A percentile compares a stretch with the other conserved stretches of the same genome.
Evolutionary conservation across 37 sponge, comb jelly and placozoan species (phyloP).

Genomic region (Dysidea cf. avara): DNA sequence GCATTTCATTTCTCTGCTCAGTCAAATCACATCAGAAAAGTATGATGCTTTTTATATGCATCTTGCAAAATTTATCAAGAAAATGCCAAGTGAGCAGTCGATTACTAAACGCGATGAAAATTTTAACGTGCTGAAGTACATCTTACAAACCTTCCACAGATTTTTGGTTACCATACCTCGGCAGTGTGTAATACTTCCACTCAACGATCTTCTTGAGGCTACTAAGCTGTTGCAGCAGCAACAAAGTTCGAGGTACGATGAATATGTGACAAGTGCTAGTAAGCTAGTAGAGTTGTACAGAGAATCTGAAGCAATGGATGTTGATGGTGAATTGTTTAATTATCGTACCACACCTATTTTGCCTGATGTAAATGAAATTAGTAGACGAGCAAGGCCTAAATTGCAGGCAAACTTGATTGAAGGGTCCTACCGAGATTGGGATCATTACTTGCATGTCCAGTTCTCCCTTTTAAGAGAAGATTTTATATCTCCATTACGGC

Average conservation of each 20-base stretch:
- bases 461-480: conserved; percentile 93
- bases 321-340: conserved; percentile 22
- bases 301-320: neutral
- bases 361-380: neutral
- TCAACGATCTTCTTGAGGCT: too few species aligned
- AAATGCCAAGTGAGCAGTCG: conserved; percentile 34
- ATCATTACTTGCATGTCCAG: conserved; percentile 78
- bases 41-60: conserved; percentile 18
- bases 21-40: conserved; percentile 3
- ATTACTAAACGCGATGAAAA: too few species aligned
- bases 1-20: conserved; percentile 19
- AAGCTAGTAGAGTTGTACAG: neutral
- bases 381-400: conserved; percentile 1
- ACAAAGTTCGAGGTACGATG: too few species aligned
- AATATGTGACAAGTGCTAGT: neutral
- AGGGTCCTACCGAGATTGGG: conserved; percentile 59
- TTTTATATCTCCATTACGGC: conserved; percentile 76
- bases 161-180: too few species aligned
- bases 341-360: conserved; percentile 8
- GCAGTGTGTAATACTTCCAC: too few species aligned
- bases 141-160: too few species aligned
- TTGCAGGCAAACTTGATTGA: conserved; percentile 45
- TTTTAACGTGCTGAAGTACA: too few species aligned
- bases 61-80: conserved; percentile 15
- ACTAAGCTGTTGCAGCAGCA: too few species aligned